These are phyloP conservation scores for Heliconius congener DNA, from an alignment of 1,140 invertebrate species.

Conservation along the genomic window DNA sequence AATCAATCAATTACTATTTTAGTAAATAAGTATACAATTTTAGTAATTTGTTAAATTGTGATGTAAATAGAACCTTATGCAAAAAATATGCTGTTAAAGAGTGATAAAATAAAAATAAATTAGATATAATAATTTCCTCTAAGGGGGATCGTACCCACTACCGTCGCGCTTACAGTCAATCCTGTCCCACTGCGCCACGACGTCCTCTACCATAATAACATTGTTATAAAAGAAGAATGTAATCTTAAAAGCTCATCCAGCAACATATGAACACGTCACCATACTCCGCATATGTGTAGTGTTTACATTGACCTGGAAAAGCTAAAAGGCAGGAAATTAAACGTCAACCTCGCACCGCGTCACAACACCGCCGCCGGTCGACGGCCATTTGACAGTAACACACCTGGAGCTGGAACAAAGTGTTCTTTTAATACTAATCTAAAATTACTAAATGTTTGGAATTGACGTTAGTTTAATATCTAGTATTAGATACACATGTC, in stretches of 20 bases:
- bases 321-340: conserved; percentile 39
- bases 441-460: no score
- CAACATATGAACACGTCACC: neutral
- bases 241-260: conserved; percentile 2
- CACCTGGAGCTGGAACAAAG: neutral
- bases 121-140: no score
- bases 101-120: no score
- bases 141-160: no score
- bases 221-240: neutral
- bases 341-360: conserved; percentile 27
- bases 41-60: no score
- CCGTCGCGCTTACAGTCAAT: neutral
- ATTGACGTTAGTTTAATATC: no score
- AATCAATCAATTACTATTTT: no score
- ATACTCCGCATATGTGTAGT: conserved; percentile 5
- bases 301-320: conserved; percentile 41
- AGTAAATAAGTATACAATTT: no score
- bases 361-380: neutral
- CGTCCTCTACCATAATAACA: neutral
- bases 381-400: neutral
- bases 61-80: no score
- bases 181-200: neutral
- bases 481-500: neutral
- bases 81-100: no score
- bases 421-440: neutral